Conservation (phyloP, 2,797 vertebrate species). For the Anabacerthia variegaticeps region DNA sequence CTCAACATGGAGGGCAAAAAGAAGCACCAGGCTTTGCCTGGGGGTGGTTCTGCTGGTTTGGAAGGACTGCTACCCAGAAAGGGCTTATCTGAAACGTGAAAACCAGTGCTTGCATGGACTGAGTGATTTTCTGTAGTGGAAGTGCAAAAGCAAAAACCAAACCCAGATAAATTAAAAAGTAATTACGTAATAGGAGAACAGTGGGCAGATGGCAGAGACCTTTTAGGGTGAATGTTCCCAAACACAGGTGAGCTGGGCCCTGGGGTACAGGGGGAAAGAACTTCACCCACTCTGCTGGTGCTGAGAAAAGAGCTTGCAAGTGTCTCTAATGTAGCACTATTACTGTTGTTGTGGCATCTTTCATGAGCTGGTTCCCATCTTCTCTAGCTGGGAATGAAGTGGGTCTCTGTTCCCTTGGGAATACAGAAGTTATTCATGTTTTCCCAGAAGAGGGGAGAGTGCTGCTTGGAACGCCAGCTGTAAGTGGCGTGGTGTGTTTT, state of each 20-base stretch:
- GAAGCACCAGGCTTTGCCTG: not conserved
- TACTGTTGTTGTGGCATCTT: not conserved
- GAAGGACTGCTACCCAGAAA: not conserved
- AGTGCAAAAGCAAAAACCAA: not conserved
- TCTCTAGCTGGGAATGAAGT: not conserved
- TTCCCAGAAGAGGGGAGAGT: not conserved
- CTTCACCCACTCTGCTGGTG: not conserved
- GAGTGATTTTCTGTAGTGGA: not conserved
- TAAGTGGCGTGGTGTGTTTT: not conserved
- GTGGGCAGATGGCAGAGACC: not conserved
- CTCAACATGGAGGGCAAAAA: not conserved
- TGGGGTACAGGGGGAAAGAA: not conserved
- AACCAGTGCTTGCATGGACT: not conserved
- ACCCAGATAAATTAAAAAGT: not conserved
- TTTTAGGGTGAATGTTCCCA: not conserved
- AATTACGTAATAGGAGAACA: rapidly evolving
- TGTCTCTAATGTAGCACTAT: not conserved
- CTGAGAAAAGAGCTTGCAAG: not conserved
- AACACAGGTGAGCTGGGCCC: not conserved
- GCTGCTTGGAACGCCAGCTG: constrained; percentile 1
- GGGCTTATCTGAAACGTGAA: not conserved
- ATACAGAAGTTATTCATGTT: constrained; percentile 17
- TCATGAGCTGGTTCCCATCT: not conserved
- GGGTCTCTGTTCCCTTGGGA: constrained; percentile 34
- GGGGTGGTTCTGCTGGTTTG: not conserved